These are phyloP conservation scores for Bedellia somnulentella DNA, from an alignment of 2,888 invertebrate species.

Conservation along the genomic window DNA sequence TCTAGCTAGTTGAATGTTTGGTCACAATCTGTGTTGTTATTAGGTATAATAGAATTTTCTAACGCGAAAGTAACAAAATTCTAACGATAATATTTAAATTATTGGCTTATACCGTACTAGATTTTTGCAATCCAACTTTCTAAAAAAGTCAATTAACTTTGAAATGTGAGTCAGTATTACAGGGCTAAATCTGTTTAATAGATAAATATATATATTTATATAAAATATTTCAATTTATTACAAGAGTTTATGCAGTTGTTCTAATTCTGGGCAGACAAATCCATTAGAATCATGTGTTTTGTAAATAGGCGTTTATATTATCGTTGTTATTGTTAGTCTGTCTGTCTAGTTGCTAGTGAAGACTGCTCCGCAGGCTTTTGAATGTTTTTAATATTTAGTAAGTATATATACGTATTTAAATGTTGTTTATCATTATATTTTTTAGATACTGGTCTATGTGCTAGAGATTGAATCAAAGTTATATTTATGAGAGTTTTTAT, in stretches of 20 bases:
- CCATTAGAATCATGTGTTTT: background rate
- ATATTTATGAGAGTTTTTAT: too few relatives aligned
- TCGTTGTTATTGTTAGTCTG: slow-evolving; percentile 17
- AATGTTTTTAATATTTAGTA: background rate
- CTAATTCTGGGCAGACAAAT: background rate
- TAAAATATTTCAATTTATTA: background rate
- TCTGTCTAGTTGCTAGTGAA: background rate
- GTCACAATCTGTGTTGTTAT: background rate
- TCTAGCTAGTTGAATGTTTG: background rate
- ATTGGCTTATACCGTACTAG: slow-evolving; percentile 14
- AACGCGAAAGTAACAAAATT: background rate
- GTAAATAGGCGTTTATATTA: slow-evolving; percentile 16
- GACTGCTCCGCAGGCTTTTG: background rate
- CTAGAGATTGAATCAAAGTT: too few relatives aligned
- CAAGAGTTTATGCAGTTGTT: background rate
- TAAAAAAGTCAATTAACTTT: slow-evolving; percentile 34
- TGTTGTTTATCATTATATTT: slow-evolving; percentile 3
- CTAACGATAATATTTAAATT: background rate
- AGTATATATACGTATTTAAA: slow-evolving; percentile 1
- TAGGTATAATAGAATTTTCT: background rate
- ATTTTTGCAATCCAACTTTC: slow-evolving; percentile 22
- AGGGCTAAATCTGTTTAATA: slow-evolving; percentile 22
- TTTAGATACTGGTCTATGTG: too few relatives aligned
- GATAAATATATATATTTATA: background rate
- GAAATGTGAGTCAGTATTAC: slow-evolving; percentile 51